Conservation (phyloP, 2,888 invertebrate species). For the Agrilus biguttatus region DNA sequence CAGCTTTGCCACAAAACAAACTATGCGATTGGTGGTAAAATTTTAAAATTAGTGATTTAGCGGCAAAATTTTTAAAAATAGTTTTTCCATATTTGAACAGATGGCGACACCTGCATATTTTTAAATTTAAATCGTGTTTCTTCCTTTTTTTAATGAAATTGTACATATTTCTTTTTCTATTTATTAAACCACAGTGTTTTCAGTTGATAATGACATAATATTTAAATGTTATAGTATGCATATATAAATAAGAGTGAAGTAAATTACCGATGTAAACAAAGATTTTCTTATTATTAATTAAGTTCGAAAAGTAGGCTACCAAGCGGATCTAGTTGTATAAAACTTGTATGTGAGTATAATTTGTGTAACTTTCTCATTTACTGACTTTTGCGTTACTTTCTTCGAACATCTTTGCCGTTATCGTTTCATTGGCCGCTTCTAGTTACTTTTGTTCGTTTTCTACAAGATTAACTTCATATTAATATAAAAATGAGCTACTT, state of each 20-base stretch:
- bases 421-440: conserved; percentile 2
- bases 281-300: conserved; percentile 5
- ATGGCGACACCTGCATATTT: no score
- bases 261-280: conserved; percentile 1
- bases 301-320: conserved; percentile 19
- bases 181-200: neutral
- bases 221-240: conserved; percentile 5
- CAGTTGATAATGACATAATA: conserved; percentile 1
- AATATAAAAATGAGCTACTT: no score
- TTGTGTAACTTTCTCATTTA: conserved; percentile 23
- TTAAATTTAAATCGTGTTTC: no score
- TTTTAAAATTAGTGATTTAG: no score
- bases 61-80: no score
- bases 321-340: conserved; percentile 20
- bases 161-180: neutral
- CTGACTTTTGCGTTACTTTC: conserved; percentile 21
- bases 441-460: conserved; percentile 2
- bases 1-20: no score
- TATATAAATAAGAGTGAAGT: conserved; percentile 3
- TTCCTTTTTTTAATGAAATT: neutral
- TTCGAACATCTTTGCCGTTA: conserved; percentile 9
- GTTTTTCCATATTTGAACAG: no score
- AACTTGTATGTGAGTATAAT: conserved; percentile 19
- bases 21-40: no score
- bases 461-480: neutral